A percentile compares a stretch with the other conserved stretches of the same genome.
Evolutionary conservation across 2,888 invertebrate genomes (phyloP).

Genomic region (Dyspetes luteomarginatus): DNA sequence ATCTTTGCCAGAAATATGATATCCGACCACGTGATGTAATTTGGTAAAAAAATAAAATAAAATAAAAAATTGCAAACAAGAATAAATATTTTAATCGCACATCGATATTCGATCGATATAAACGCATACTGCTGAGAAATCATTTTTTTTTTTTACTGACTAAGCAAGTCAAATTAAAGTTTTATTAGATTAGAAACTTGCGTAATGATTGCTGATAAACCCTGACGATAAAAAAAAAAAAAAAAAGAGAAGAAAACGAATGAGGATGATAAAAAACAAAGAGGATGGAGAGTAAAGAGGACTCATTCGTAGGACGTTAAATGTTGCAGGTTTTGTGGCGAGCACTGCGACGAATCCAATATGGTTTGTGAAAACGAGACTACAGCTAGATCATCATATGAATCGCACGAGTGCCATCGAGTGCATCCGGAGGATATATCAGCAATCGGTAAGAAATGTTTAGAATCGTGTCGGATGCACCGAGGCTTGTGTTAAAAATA

Average conservation of each 20-base stretch:
- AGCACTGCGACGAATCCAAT: slow-evolving; percentile 99
- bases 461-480: slow-evolving; percentile 50
- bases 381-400: slow-evolving; percentile 93
- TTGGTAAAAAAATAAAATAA: too few species aligned
- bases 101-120: too few species aligned
- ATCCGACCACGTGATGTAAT: slow-evolving; percentile 18
- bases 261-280: neutral
- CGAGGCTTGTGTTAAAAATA: slow-evolving; percentile 46
- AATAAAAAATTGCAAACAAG: too few species aligned
- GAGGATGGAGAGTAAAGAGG: neutral
- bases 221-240: too few species aligned
- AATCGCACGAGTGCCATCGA: slow-evolving; percentile 89
- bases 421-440: slow-evolving; percentile 93
- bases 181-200: too few species aligned
- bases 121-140: too few species aligned
- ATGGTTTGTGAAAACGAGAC: slow-evolving; percentile 99
- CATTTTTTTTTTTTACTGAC: too few species aligned
- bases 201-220: too few species aligned
- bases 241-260: too few species aligned
- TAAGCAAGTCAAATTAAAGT: too few species aligned
- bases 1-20: slow-evolving; percentile 4
- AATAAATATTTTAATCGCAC: too few species aligned
- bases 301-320: slow-evolving; percentile 54
- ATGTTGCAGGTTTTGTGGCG: slow-evolving; percentile 93
- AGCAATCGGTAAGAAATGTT: slow-evolving; percentile 87